Evolutionary conservation across 2,113 vertebrate species (phyloP).

Genomic region (Oryzias celebensis): DNA sequence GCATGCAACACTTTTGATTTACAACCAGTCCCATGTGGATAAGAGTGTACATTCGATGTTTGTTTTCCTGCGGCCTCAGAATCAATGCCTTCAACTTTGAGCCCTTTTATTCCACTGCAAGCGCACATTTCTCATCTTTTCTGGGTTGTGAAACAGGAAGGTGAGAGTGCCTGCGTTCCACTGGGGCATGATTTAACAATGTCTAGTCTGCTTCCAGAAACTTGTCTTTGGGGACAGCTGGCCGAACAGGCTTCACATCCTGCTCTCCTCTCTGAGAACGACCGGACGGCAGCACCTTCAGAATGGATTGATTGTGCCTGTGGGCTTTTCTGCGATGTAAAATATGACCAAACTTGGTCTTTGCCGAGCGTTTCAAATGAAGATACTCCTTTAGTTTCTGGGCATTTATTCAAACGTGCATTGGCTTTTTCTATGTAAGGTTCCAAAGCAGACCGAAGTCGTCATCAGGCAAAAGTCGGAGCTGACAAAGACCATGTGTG

Average conservation of each 20-base stretch:
- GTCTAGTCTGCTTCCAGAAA: conserved; percentile 57
- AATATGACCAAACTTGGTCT: conserved; percentile 60
- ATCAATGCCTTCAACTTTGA: conserved; percentile 22
- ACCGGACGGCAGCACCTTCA: conserved; percentile 60
- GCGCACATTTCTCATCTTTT: conserved; percentile 35
- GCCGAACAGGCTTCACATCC: conserved; percentile 33
- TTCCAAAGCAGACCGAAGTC: conserved; percentile 33
- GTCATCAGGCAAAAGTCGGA: conserved; percentile 38
- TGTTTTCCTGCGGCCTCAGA: conserved; percentile 31
- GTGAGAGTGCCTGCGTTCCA: conserved; percentile 41
- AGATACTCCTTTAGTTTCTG: conserved; percentile 43
- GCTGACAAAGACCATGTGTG: conserved; percentile 42
- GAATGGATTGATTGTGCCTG: conserved; percentile 58
- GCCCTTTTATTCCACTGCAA: conserved; percentile 30
- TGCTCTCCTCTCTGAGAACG: conserved; percentile 35
- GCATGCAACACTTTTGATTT: conserved; percentile 53
- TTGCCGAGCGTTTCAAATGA: conserved; percentile 36
- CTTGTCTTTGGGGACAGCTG: conserved; percentile 39
- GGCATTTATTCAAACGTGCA: conserved; percentile 50
- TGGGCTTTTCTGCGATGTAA: conserved; percentile 47
- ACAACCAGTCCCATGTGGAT: conserved; percentile 44
- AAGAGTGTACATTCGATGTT: conserved; percentile 24
- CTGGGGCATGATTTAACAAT: conserved; percentile 38
- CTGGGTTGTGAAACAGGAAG: conserved; percentile 56
- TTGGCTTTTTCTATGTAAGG: conserved; percentile 27